Evolutionary conservation across 2,113 vertebrate genomes (phyloP), one percentile per base, ranked within the genome.

Genomic region (Promerops cafer): DNA sequence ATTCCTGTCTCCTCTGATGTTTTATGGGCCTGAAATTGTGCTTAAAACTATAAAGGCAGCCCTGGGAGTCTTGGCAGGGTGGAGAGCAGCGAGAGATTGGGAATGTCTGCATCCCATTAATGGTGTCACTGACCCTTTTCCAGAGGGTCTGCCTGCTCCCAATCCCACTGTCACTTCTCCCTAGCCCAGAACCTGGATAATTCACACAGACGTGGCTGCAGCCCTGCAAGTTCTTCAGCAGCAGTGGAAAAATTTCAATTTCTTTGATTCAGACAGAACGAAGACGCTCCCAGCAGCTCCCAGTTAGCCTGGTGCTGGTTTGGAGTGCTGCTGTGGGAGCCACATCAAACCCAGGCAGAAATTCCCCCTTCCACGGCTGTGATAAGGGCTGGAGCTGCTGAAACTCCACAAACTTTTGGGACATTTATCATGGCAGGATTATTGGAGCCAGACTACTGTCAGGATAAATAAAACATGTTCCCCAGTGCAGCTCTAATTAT

Each of bases 381-480:
- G 91, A 93, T 94, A 93, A 95, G 93, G 52, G n/a, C 93, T 83
- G 53, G 20, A 93, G 90, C 57, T 94, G 94, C 92, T 49, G 94
- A 72, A 94, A 89, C 88, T 92, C 92, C 44, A 6, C 91, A 84
- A 94, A 92, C 89, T 93, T 91, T 16, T 35, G 49, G 95, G 89
- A 54, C 86, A 68, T 97, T 92, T 80, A 97, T 97, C 95, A 95
- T n/a, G 7, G 70, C 19, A 3, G 83, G 92, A 57, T 94, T 81
- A 57, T 72, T 72, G 90, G 89, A 95, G 95, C 95, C 94, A 95
- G 92, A 88, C 92, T 90, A 64, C 92, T 96, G 94, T 95, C 96
- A 97, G 85, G 76, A 90, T 74, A 92, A 96, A 96, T 95, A 94
- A 96, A 96, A 93, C 94, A 93, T 96, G 96, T 83, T 96, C 91